phyloP scores from a whole-genome alignment of 2,113 vertebrate species.

The Zosterops lateralis region DNA sequence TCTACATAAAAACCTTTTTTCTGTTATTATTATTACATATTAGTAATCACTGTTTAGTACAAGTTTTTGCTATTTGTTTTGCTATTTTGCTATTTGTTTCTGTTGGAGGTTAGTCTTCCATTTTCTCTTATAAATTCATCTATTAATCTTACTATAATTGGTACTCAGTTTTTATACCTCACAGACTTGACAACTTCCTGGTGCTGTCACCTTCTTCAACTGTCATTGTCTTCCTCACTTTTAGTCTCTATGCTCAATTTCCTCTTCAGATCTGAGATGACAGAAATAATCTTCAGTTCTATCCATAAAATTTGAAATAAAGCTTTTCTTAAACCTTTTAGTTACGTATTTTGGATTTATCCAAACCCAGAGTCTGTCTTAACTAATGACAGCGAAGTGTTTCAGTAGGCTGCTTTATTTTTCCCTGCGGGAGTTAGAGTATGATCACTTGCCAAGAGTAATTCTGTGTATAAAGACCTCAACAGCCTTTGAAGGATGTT shows the following conservation, averaged over 20 bases:
- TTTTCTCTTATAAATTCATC: background rate
- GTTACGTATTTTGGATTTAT: background rate
- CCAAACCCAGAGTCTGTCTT: background rate
- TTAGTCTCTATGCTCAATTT: background rate
- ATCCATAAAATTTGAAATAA: background rate
- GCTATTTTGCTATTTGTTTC: background rate
- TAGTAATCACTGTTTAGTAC: background rate
- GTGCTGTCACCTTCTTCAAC: background rate
- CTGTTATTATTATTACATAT: background rate
- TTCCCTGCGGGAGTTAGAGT: background rate
- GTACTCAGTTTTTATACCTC: background rate
- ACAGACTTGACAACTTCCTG: background rate
- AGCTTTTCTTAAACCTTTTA: background rate
- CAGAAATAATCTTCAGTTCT: background rate
- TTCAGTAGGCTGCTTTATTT: background rate
- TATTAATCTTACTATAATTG: background rate
- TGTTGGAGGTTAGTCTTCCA: background rate
- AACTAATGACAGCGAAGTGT: background rate
- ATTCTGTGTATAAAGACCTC: background rate
- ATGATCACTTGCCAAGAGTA: background rate
- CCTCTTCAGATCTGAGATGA: background rate
- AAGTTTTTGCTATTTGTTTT: background rate
- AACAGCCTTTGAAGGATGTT: background rate
- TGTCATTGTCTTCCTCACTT: background rate
- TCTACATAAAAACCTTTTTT: background rate